Evolutionary conservation across 1,140 invertebrate genomes (phyloP).

Genomic region (Acromyrmex charruanus): DNA sequence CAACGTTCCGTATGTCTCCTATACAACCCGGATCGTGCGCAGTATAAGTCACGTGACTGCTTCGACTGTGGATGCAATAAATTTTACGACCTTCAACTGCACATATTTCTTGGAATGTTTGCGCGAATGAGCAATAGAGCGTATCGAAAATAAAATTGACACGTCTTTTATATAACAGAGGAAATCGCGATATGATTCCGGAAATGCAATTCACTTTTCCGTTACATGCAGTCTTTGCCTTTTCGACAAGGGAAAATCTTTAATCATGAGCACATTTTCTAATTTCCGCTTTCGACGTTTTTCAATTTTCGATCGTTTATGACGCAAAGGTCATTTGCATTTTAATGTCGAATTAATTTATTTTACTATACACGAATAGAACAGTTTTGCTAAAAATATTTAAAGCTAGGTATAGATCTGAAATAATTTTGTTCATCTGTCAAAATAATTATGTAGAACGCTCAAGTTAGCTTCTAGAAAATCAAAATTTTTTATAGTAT

Average conservation of each 20-base stretch:
- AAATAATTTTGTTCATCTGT: too few relatives aligned
- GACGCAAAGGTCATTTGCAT: neutral
- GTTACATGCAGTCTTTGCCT: too few relatives aligned
- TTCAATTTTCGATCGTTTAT: neutral
- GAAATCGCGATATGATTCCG: constrained; percentile 5
- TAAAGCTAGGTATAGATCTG: too few relatives aligned
- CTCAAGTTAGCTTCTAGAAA: too few relatives aligned
- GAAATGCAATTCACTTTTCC: neutral
- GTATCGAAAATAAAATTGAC: constrained; percentile 17
- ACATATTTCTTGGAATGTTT: constrained; percentile 19
- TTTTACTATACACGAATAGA: neutral
- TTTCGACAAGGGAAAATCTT: neutral
- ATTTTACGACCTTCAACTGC: constrained; percentile 45
- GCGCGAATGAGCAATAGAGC: constrained; percentile 27
- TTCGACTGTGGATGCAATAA: constrained; percentile 24
- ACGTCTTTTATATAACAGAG: neutral
- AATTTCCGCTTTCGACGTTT: too few relatives aligned
- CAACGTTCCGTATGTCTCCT: neutral
- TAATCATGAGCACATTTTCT: neutral
- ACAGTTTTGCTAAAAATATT: too few relatives aligned
- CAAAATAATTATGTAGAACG: too few relatives aligned
- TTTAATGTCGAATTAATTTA: neutral
- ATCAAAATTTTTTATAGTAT: too few relatives aligned
- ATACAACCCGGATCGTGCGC: constrained; percentile 1
- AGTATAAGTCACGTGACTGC: constrained; percentile 10